These are phyloP conservation scores for Cyclopterus lumpus DNA, from an alignment of 2,797 vertebrate genomes.

Conservation along the genomic window DNA sequence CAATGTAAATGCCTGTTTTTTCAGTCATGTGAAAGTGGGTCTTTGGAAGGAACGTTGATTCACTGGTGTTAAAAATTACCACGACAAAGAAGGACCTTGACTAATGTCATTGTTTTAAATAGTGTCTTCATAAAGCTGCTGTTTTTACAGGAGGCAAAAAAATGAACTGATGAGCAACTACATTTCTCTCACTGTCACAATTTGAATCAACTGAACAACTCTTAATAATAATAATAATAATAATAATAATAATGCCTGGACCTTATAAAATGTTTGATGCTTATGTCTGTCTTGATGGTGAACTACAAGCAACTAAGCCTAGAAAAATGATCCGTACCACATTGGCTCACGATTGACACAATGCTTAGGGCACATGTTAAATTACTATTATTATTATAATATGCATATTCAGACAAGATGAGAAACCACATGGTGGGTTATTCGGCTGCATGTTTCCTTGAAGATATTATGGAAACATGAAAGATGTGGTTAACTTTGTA, in stretches of 20 bases:
- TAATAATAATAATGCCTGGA: too few relatives aligned
- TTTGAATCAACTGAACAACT: too few relatives aligned
- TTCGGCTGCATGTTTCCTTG: neutral
- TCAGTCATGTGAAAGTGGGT: neutral
- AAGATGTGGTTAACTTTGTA: neutral
- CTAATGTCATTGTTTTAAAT: neutral
- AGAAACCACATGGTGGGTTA: constrained; percentile 2
- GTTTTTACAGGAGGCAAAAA: neutral
- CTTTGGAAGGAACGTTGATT: constrained; percentile 14
- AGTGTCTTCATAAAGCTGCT: constrained; percentile 1
- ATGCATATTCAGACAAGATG: neutral
- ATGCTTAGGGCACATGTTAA: neutral
- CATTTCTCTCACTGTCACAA: too few relatives aligned
- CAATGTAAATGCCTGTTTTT: constrained; percentile 19
- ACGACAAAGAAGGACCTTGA: neutral
- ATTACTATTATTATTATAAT: neutral
- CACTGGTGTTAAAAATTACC: neutral
- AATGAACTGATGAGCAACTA: neutral
- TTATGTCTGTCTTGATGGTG: too few relatives aligned
- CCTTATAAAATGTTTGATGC: too few relatives aligned
- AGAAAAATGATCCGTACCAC: too few relatives aligned
- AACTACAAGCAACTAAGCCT: too few relatives aligned
- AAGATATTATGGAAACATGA: neutral
- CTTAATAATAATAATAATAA: too few relatives aligned
- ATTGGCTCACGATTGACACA: neutral